These are phyloP conservation scores for Panopea generosa DNA, from an alignment of 2,888 invertebrate species.

Conservation along the genomic window DNA sequence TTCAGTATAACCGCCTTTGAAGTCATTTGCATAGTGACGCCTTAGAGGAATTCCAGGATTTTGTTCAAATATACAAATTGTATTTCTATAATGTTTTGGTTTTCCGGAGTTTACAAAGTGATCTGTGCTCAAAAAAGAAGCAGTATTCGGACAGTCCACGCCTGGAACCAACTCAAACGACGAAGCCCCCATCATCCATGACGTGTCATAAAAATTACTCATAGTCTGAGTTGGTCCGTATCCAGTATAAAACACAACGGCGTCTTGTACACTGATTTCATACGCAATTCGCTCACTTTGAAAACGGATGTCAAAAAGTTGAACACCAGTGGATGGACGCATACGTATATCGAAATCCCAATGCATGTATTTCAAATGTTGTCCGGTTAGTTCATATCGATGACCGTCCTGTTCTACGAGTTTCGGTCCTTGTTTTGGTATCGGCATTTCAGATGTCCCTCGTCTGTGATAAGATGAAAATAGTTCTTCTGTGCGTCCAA, in stretches of 20 bases:
- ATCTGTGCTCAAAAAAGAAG: slow-evolving; percentile 73
- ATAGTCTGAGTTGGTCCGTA: slow-evolving; percentile 71
- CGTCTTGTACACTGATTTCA: slow-evolving; percentile 80
- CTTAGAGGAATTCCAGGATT: slow-evolving; percentile 76
- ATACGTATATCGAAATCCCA: slow-evolving; percentile 81
- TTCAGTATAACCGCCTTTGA: slow-evolving; percentile 56
- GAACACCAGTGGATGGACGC: slow-evolving; percentile 74
- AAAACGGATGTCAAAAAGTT: slow-evolving; percentile 77
- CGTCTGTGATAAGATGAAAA: slow-evolving; percentile 73
- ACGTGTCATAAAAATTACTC: slow-evolving; percentile 71
- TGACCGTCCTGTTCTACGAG: slow-evolving; percentile 77
- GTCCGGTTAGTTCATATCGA: slow-evolving; percentile 75
- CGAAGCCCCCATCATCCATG: slow-evolving; percentile 75
- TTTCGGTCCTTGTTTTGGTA: slow-evolving; percentile 72
- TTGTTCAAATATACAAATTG: slow-evolving; percentile 81
- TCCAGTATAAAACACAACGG: slow-evolving; percentile 77
- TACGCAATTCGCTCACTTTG: slow-evolving; percentile 78
- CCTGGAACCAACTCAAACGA: slow-evolving; percentile 78
- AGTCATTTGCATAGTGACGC: slow-evolving; percentile 73
- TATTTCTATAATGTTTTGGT: slow-evolving; percentile 64
- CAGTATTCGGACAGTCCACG: slow-evolving; percentile 80
- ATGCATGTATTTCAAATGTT: slow-evolving; percentile 77
- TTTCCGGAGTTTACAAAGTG: slow-evolving; percentile 68
- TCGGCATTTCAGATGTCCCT: slow-evolving; percentile 64
- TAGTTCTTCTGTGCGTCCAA: slow-evolving; percentile 52